phyloP scores from a whole-genome alignment of 2,888 invertebrate species.

The Mimachlamys varia region DNA sequence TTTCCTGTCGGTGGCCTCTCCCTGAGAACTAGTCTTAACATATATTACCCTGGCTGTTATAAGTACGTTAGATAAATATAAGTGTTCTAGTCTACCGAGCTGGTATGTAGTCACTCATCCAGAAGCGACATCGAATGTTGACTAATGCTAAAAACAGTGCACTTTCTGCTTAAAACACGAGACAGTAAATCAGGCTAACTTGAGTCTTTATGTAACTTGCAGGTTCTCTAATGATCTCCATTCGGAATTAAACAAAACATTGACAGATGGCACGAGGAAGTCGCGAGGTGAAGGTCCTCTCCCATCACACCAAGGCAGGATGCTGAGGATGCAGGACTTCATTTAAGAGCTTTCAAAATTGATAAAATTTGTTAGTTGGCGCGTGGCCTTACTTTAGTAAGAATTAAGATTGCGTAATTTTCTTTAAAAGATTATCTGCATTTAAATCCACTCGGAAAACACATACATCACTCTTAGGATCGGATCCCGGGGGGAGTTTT shows the following conservation, averaged over 20 bases:
- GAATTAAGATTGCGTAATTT: slow-evolving; percentile 17
- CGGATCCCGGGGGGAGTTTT: neutral
- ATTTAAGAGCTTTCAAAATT: slow-evolving; percentile 19
- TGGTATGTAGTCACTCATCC: too few species aligned
- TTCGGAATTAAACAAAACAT: slow-evolving; percentile 18
- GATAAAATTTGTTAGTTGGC: neutral
- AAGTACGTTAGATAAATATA: too few species aligned
- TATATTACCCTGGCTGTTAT: too few species aligned
- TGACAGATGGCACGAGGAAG: neutral
- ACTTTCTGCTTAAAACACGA: neutral
- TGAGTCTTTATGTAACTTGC: neutral
- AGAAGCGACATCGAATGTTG: too few species aligned
- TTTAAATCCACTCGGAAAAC: neutral
- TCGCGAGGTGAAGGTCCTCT: neutral
- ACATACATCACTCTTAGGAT: neutral
- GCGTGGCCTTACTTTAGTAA: slow-evolving; percentile 9
- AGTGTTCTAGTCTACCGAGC: too few species aligned
- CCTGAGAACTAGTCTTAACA: too few species aligned
- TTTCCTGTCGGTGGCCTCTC: too few species aligned
- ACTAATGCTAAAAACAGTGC: neutral
- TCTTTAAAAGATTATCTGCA: slow-evolving; percentile 14
- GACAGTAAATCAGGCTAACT: neutral
- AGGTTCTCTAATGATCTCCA: neutral
- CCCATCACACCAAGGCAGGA: neutral
- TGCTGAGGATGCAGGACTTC: neutral